Percentiles rank a stretch among this genome's conserved stretches.
Conservation (phyloP, 2,888 invertebrate species). For the Drosophila koepferae region DNA sequence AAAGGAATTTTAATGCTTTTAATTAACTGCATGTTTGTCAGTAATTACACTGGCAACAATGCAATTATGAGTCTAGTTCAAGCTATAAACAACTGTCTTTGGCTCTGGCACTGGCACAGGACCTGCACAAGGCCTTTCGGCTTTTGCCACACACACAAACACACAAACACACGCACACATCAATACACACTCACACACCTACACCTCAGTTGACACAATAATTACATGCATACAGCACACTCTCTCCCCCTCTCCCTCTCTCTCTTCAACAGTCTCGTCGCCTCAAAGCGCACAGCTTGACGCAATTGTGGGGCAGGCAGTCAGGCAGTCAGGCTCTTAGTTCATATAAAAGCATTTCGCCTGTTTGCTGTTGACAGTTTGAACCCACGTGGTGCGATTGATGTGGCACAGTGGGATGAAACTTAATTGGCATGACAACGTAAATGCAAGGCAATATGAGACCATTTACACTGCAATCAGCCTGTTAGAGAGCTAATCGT, state of each 20-base stretch:
- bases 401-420: slow-evolving; percentile 50
- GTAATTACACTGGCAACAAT: slow-evolving; percentile 78
- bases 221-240: slow-evolving; percentile 61
- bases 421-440: slow-evolving; percentile 21
- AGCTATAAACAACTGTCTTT: slow-evolving; percentile 63
- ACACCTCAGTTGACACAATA: slow-evolving; percentile 73
- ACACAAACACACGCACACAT: slow-evolving; percentile 28
- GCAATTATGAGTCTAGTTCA: slow-evolving; percentile 72
- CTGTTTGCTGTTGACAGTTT: slow-evolving; percentile 59
- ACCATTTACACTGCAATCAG: not conserved
- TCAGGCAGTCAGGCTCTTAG: slow-evolving; percentile 18
- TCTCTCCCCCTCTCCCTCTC: not conserved
- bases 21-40: slow-evolving; percentile 77
- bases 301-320: not conserved
- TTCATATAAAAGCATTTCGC: slow-evolving; percentile 53
- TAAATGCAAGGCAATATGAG: slow-evolving; percentile 2
- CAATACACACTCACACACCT: slow-evolving; percentile 59
- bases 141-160: slow-evolving; percentile 47
- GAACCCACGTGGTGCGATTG: slow-evolving; percentile 43
- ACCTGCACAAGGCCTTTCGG: slow-evolving; percentile 41
- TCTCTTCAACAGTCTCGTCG: not conserved
- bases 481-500: not conserved
- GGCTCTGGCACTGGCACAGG: slow-evolving; percentile 11
- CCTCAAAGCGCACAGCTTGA: slow-evolving; percentile 39
- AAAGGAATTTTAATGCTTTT: slow-evolving; percentile 79